These are phyloP conservation scores for Gadus chalcogrammus DNA, from an alignment of 2,113 vertebrate genomes.

Conservation along the genomic window DNA sequence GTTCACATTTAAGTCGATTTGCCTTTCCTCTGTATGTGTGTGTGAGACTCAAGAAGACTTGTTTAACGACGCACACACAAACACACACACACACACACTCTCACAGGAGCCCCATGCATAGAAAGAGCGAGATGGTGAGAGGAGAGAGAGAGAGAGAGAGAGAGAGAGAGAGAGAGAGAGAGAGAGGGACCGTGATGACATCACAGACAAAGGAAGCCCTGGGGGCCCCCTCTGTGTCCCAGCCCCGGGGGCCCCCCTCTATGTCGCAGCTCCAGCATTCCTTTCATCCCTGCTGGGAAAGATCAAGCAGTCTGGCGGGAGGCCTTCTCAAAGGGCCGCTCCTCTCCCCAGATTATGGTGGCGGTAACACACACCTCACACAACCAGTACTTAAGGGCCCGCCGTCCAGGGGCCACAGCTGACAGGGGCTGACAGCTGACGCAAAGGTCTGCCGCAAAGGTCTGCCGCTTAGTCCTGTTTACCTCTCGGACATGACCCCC, in stretches of 20 bases:
- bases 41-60: background rate
- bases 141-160: no score
- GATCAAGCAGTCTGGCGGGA: constrained; percentile 23
- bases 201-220: constrained; percentile 10
- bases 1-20: no score
- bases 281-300: constrained; percentile 39
- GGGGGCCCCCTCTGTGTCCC: background rate
- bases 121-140: no score
- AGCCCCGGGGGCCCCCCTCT: background rate
- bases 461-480: no score
- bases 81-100: background rate
- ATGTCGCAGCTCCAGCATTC: constrained; percentile 28
- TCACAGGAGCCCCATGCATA: background rate
- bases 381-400: constrained; percentile 23
- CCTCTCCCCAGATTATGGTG: constrained; percentile 33
- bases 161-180: no score
- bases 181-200: constrained; percentile 2
- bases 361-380: constrained; percentile 7
- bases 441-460: background rate
- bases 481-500: background rate
- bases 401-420: background rate
- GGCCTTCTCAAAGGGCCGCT: constrained; percentile 21
- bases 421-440: background rate
- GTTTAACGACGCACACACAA: background rate
- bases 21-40: background rate